Conservation (phyloP, 2,113 vertebrate genomes). For the Ammospiza nelsoni region DNA sequence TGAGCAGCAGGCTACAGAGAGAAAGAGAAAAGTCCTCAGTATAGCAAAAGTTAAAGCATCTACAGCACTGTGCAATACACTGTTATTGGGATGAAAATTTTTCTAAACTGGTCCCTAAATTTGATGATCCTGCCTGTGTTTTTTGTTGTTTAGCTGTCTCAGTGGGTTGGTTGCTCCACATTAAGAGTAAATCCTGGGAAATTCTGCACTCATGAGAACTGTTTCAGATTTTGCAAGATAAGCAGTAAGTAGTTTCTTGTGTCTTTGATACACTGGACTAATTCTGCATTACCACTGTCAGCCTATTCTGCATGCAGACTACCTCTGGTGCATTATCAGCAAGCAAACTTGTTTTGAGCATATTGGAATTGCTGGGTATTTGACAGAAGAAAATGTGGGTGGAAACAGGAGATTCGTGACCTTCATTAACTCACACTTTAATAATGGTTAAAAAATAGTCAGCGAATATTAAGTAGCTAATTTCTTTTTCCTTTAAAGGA, state of each 20-base stretch:
- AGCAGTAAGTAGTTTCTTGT: neutral
- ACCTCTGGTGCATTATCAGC: neutral
- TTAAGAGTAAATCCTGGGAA: neutral
- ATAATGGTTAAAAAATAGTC: neutral
- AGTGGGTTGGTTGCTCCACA: neutral
- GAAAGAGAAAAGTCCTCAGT: neutral
- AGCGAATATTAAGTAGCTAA: neutral
- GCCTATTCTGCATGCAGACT: neutral
- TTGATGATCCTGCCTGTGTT: neutral
- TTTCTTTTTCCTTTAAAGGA: neutral
- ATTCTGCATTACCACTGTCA: neutral
- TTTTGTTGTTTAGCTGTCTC: neutral
- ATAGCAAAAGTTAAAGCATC: neutral
- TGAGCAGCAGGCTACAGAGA: neutral
- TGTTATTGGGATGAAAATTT: neutral
- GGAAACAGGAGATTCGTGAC: neutral
- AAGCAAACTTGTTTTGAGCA: neutral
- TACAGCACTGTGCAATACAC: neutral
- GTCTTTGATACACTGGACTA: neutral
- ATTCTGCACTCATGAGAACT: neutral
- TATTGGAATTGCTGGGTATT: neutral
- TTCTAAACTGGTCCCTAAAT: neutral
- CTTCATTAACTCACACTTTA: neutral
- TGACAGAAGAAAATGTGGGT: neutral
- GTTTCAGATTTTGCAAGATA: neutral